phyloP scores from a whole-genome alignment of 2,888 invertebrate species.

The Psylliodes chrysocephalus region DNA sequence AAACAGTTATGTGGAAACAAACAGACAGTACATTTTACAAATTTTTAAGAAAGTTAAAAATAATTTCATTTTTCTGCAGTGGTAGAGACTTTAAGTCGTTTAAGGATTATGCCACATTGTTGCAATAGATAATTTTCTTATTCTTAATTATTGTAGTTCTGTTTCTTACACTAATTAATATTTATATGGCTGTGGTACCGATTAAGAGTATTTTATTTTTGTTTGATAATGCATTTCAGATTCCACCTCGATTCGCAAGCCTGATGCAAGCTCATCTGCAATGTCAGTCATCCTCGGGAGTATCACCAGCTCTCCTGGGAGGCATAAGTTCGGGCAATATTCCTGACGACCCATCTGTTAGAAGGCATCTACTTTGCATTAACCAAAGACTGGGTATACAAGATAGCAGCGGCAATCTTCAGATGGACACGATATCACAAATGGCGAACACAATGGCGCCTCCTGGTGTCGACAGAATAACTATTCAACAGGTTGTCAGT shows the following conservation, averaged over 20 bases:
- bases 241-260: background rate
- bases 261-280: slow-evolving; percentile 13
- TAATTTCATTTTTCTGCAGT: no score
- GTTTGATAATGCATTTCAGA: no score
- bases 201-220: no score
- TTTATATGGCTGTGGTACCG: no score
- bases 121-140: no score
- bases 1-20: no score
- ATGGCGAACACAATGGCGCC: background rate
- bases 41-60: no score
- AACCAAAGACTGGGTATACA: slow-evolving; percentile 20
- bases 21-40: no score
- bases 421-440: background rate
- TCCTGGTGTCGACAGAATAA: background rate
- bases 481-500: slow-evolving; percentile 12
- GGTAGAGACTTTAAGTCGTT: no score
- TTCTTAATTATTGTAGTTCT: no score
- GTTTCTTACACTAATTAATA: no score
- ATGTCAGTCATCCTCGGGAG: slow-evolving; percentile 17
- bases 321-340: slow-evolving; percentile 9
- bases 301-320: background rate
- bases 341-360: slow-evolving; percentile 20
- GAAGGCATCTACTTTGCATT: slow-evolving; percentile 24
- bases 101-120: no score
- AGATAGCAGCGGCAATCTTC: slow-evolving; percentile 20